A percentile compares a stretch with the other conserved stretches of the same genome.
Evolutionary conservation across 2,797 vertebrate genomes (phyloP).

Genomic region (Esox lucius): DNA sequence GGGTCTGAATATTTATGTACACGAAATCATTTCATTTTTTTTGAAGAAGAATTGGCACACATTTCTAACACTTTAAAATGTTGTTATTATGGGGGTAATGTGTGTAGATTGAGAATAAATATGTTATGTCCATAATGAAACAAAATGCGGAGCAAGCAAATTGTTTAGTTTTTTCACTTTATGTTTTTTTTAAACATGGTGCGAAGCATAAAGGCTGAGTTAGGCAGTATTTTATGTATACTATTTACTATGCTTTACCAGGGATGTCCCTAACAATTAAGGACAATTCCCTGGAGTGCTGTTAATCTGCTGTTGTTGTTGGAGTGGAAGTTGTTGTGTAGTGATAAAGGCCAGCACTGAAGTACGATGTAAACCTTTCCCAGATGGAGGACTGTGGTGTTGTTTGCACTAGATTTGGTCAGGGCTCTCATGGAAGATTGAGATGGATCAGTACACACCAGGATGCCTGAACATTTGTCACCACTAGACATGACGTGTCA

Average conservation of each 20-base stretch:
- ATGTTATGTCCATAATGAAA: no score
- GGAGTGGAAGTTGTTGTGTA: background rate
- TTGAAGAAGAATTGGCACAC: background rate
- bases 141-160: no score
- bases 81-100: no score
- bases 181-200: background rate
- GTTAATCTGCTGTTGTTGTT: background rate
- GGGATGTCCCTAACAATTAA: background rate
- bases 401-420: constrained; percentile 49
- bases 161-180: no score
- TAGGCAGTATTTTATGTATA: background rate
- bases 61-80: no score
- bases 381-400: constrained; percentile 15
- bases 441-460: constrained; percentile 61
- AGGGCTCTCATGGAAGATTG: constrained; percentile 46
- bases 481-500: constrained; percentile 51
- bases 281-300: background rate
- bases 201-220: background rate
- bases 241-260: background rate
- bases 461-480: constrained; percentile 59
- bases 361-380: background rate
- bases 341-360: background rate
- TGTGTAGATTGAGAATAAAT: no score
- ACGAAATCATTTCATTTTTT: no score
- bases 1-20: no score